Base-by-base conservation (phyloP, 2,797 vertebrate genomes). In the Artibeus lituratus region DNA sequence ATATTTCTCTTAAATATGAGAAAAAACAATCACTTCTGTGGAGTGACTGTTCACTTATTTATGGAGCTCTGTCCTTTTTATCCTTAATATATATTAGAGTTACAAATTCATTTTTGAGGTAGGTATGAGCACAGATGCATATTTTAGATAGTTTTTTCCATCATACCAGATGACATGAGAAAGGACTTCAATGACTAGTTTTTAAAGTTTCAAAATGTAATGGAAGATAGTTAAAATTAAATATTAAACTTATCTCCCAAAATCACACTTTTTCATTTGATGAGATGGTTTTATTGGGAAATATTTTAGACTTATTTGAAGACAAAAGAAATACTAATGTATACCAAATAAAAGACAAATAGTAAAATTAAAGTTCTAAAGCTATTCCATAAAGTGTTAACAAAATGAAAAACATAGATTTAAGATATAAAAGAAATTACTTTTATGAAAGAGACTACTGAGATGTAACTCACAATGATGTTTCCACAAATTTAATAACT, bases 301-400 rank as follows among this genome's bases (percentile, higher is more conserved):
- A 39, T 94, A 92, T 15, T 91, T 94, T 92, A 80, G 92, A 94
- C 77, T 26, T 93, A 78, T 92, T 85, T 81, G 21, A 97, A 92
- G 14, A 32, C 16, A 92, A 16, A 87, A 93, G 32, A 96, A 86
- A 77, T 92, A 67, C 1, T 19, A 94, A 39, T 72, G 18, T 92
- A 83, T 80, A 65, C 8, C 16, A 83, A 94, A 32, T 47, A 90
- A 96, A 97, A 90, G n/a, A 59, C 16, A 92, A 93, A 95, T 32
- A 94, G 67, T 94, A 90, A 91, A 93, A 53, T 26, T 44, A 21
- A 84, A 74, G 10, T 4, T 37, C 39, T 73, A 83, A 90, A 89
- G 72, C 24, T 73, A 74, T 72, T 94, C 49, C 16, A 89, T 94
- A 85, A 88, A 93, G 91, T 59, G 22, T 32, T 55, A 93, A 83